These are phyloP conservation scores for Tenthredo livida DNA, from an alignment of 2,888 invertebrate genomes.

Conservation along the genomic window DNA sequence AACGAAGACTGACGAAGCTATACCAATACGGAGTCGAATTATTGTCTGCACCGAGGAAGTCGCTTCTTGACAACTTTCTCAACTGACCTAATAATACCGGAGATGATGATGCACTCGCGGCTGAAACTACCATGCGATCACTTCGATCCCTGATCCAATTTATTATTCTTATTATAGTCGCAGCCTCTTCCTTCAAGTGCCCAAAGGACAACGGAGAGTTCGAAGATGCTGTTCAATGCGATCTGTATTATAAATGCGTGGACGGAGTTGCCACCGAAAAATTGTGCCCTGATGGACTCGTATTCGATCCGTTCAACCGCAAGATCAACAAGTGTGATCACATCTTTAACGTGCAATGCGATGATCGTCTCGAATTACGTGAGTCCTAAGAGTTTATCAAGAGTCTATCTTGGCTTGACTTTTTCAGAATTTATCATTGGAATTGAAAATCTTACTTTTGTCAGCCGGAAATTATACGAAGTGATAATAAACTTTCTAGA, in stretches of 20 bases:
- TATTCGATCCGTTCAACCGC: conserved; percentile 91
- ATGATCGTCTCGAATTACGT: conserved; percentile 93
- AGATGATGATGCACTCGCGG: not conserved
- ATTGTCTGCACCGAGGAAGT: not conserved
- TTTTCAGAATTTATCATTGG: not conserved
- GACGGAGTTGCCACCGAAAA: conserved; percentile 88
- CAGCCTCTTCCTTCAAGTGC: conserved; percentile 85
- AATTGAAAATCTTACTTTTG: not conserved
- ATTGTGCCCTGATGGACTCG: conserved; percentile 92
- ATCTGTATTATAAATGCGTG: conserved; percentile 90
- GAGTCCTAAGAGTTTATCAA: conserved; percentile 78
- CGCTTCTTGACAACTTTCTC: not conserved
- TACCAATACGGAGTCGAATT: not conserved
- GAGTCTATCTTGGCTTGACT: not conserved
- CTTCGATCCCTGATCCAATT: not conserved
- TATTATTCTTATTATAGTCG: conserved; percentile 74
- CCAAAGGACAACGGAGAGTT: conserved; percentile 91
- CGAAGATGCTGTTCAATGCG: conserved; percentile 90
- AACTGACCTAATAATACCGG: conserved; percentile 1
- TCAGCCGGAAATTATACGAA: not conserved
- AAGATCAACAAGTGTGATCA: conserved; percentile 96
- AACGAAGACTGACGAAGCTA: not conserved
- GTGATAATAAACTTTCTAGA: not conserved
- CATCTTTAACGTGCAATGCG: conserved; percentile 95
- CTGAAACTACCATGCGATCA: not conserved